phyloP scores from a whole-genome alignment of 2,888 invertebrate genomes.

The Agrochola lychnidis region DNA sequence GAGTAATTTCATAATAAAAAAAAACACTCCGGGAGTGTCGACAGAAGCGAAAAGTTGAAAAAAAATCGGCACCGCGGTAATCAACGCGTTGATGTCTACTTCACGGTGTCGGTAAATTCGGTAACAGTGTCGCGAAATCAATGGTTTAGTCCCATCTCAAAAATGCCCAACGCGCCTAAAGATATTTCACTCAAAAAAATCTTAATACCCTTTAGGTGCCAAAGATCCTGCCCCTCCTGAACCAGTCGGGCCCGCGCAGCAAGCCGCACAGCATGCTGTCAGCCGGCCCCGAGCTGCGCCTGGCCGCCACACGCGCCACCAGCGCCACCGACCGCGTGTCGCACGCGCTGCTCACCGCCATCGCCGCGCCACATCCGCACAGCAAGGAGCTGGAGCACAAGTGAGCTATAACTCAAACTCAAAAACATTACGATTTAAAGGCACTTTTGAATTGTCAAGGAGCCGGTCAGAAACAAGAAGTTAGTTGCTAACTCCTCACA shows the following conservation, averaged over 20 bases:
- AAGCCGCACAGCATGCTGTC: slow-evolving; percentile 91
- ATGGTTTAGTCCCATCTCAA: too few species aligned
- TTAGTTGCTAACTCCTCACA: too few species aligned
- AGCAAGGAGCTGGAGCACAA: slow-evolving; percentile 78
- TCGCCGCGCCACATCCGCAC: slow-evolving; percentile 84
- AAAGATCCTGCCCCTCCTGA: slow-evolving; percentile 86
- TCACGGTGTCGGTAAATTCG: too few species aligned
- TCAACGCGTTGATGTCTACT: too few species aligned
- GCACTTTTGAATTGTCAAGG: neutral
- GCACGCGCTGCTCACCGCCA: slow-evolving; percentile 94
- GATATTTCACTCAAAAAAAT: too few species aligned
- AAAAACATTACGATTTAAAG: neutral
- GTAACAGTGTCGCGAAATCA: too few species aligned
- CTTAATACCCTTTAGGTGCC: slow-evolving; percentile 72
- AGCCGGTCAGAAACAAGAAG: neutral
- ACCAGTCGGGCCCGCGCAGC: slow-evolving; percentile 67
- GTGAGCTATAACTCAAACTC: slow-evolving; percentile 68
- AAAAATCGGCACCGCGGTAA: too few species aligned
- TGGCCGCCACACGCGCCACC: slow-evolving; percentile 85
- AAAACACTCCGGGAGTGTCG: too few species aligned
- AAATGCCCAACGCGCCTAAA: too few species aligned
- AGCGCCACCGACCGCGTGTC: slow-evolving; percentile 94
- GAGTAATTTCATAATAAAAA: too few species aligned
- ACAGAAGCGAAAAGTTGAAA: too few species aligned
- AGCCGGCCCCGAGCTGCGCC: slow-evolving; percentile 66